phyloP scores from a whole-genome alignment of 2,113 vertebrate species.

The Seriola quinqueradiata region DNA sequence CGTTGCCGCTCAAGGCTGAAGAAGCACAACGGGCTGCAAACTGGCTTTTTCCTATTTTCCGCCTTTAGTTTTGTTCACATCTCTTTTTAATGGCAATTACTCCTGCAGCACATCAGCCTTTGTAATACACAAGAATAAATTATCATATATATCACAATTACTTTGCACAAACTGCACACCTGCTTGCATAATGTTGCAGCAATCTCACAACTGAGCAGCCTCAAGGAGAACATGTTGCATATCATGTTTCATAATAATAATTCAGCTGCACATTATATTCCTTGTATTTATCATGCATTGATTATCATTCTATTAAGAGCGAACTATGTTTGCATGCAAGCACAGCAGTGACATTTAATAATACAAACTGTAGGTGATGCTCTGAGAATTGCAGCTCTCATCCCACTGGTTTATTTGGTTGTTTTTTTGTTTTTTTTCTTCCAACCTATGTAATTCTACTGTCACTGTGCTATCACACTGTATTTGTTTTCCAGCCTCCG shows the following conservation, averaged over 20 bases:
- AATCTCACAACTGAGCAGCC: background rate
- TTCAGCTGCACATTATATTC: background rate
- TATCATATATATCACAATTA: background rate
- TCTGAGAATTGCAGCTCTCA: constrained; percentile 16
- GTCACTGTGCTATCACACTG: constrained; percentile 50
- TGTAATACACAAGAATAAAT: constrained; percentile 4
- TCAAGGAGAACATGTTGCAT: background rate
- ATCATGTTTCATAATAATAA: constrained; percentile 13
- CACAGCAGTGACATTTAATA: background rate
- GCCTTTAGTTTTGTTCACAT: background rate
- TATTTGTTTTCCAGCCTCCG: constrained; percentile 70
- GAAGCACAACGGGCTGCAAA: constrained; percentile 3
- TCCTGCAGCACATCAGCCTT: background rate
- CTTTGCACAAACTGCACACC: constrained; percentile 13
- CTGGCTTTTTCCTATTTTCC: background rate
- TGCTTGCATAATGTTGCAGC: constrained; percentile 2
- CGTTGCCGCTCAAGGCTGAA: constrained; percentile 5
- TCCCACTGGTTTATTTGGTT: constrained; percentile 18
- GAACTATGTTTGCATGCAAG: constrained; percentile 19
- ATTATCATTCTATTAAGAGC: background rate
- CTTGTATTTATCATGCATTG: background rate
- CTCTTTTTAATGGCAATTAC: background rate
- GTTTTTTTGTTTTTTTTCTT: constrained; percentile 3
- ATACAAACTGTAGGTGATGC: constrained; percentile 35
- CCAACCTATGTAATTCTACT: constrained; percentile 48